These are phyloP conservation scores for Neomorphus geoffroyi DNA, from an alignment of 2,797 vertebrate genomes.

Conservation along the genomic window DNA sequence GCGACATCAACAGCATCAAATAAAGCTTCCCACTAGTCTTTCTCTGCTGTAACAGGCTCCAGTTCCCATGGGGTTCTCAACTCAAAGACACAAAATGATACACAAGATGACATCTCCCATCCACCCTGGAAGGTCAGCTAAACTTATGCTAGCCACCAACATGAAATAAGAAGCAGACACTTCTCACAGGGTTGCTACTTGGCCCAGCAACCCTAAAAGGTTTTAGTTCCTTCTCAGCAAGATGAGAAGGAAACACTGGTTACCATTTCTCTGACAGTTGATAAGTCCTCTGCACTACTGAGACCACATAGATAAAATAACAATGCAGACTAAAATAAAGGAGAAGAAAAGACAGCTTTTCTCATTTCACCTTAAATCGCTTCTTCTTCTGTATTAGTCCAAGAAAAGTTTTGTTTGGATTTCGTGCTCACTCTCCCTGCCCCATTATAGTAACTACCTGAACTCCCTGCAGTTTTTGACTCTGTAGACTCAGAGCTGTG, in stretches of 20 bases:
- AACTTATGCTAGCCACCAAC: neutral
- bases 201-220: neutral
- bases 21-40: neutral
- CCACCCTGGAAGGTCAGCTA: neutral
- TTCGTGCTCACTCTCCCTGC: neutral
- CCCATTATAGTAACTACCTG: neutral
- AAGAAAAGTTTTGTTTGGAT: neutral
- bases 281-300: neutral
- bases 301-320: neutral
- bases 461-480: neutral
- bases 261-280: neutral
- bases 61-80: neutral
- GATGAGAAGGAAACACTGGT: accelerated
- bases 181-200: neutral
- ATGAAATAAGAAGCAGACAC: neutral
- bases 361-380: neutral
- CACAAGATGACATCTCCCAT: neutral
- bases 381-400: neutral
- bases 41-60: neutral
- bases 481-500: neutral
- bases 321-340: neutral
- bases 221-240: neutral
- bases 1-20: neutral
- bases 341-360: neutral
- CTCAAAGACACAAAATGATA: neutral